Evolutionary conservation across 1,140 invertebrate species (phyloP), one percentile per base, ranked within the genome.

Genomic region (Leucophenga varia): DNA sequence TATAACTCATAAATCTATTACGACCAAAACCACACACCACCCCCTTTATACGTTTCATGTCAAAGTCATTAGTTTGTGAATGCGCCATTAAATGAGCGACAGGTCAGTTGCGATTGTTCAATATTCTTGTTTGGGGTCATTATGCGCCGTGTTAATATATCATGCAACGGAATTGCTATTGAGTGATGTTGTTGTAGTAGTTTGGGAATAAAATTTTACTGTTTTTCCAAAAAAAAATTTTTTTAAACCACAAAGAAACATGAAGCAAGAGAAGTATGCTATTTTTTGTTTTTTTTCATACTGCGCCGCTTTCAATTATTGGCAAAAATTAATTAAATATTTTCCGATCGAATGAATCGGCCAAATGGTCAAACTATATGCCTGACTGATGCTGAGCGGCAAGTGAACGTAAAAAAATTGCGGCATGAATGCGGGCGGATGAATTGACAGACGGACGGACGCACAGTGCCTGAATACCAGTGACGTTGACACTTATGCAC

Each of bases 301-400:
- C 52, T 57, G 57, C 54, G 49, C 35, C 55, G 52, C 47, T 57
- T 64, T 64, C 49, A 56, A 68, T 70, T 67, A 70, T 70, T 70
- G 65, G 65, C 65, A 70, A 70, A 70, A 70, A 70, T 70, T 70
- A 70, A 70, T 70, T 70, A 70, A 70, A 70, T 70, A 70, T 70
- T 70, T 70, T 70, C 61, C 65, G 60, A 70, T 63, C 67, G 65
- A 70, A 69, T 65, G 63, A 63, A 59, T 67, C 59, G 67, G 58
- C 51, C 54, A 52, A 54, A 57, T 53, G 52, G 19, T 36, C 51
- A 43, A 46, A 25, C 43, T 40, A n/a, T 43, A 47, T 39, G 46
- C 47, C 35, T 30, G 20, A 14, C 31, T 43, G 54, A 43, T 18
- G 40, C 42, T 40, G n/a, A n/a, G n/a, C n/a, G n/a, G n/a, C n/a